A percentile compares a stretch with the other conserved stretches of the same genome.
These are phyloP conservation scores for Agrilus planipennis DNA, from an alignment of 1,140 invertebrate species.

Conservation along the genomic window DNA sequence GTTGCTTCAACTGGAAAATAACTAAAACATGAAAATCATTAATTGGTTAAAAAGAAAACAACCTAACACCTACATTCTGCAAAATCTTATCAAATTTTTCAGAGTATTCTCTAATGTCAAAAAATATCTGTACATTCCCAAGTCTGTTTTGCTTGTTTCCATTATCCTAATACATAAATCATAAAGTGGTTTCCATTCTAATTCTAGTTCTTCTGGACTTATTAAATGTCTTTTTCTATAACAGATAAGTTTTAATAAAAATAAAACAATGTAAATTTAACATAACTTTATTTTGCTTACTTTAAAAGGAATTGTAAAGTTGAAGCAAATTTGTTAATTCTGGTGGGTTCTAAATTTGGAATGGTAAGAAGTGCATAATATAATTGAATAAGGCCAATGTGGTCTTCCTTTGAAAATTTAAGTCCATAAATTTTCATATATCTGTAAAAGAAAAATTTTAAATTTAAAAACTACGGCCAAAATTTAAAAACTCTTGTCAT, in stretches of 20 bases:
- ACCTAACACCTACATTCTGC: constrained; percentile 38
- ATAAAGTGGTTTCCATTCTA: constrained; percentile 82
- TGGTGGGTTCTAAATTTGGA: constrained; percentile 61
- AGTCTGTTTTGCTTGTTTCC: constrained; percentile 30
- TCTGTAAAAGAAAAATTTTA: constrained; percentile 43
- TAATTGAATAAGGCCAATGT: constrained; percentile 76
- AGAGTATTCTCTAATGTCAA: constrained; percentile 39
- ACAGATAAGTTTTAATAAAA: constrained; percentile 11
- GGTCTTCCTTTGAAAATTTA: constrained; percentile 84
- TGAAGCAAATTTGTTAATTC: constrained; percentile 56
- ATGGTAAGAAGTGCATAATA: constrained; percentile 66
- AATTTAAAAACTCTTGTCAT: no score
- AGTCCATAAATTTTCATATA: constrained; percentile 74
- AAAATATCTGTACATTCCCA: constrained; percentile 52
- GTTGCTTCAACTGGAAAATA: constrained; percentile 68
- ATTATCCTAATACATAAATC: constrained; percentile 41
- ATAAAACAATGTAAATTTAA: no score
- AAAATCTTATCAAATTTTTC: constrained; percentile 36
- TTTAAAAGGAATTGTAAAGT: constrained; percentile 42
- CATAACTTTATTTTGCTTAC: constrained; percentile 36
- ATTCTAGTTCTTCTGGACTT: constrained; percentile 62
- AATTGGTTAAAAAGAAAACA: no score
- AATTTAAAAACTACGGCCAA: no score
- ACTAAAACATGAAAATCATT: constrained; percentile 32
- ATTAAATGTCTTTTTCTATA: constrained; percentile 66